These are phyloP conservation scores for Apocrypta bakeri DNA, from an alignment of 1,140 invertebrate species.

Conservation along the genomic window DNA sequence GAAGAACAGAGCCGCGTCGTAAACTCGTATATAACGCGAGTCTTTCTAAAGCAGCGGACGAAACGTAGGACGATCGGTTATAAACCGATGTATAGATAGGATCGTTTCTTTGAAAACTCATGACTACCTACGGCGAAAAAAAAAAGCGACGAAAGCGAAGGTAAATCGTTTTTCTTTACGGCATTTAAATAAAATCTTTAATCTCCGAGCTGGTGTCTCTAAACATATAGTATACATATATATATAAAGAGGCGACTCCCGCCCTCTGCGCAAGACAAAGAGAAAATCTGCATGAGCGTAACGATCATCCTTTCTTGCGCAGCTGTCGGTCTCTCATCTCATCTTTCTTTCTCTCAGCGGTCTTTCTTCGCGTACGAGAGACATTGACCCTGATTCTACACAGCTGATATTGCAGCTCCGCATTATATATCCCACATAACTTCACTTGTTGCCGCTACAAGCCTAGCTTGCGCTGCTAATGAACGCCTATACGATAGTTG, in stretches of 20 bases:
- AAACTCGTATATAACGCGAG: too few relatives aligned
- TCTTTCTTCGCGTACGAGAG: neutral
- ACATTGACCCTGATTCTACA: neutral
- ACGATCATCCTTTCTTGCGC: neutral
- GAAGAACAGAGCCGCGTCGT: neutral
- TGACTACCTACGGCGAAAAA: too few relatives aligned
- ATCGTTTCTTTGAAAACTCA: too few relatives aligned
- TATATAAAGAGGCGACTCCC: neutral
- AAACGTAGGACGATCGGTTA: too few relatives aligned
- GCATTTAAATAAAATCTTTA: too few relatives aligned
- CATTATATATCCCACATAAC: neutral
- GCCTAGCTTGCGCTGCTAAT: neutral
- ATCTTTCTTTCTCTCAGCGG: too few relatives aligned
- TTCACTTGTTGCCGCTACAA: neutral
- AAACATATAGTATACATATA: too few relatives aligned
- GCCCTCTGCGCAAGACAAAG: neutral
- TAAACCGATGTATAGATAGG: neutral
- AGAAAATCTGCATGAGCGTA: neutral
- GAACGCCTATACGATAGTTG: neutral
- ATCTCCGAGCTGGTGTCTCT: too few relatives aligned
- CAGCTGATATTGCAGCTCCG: constrained; percentile 1
- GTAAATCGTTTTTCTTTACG: neutral
- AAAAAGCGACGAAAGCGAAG: too few relatives aligned
- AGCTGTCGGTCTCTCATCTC: neutral
- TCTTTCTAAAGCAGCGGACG: too few relatives aligned